Evolutionary conservation across 2,888 invertebrate species (phyloP).

Genomic region (Agrochola macilenta): DNA sequence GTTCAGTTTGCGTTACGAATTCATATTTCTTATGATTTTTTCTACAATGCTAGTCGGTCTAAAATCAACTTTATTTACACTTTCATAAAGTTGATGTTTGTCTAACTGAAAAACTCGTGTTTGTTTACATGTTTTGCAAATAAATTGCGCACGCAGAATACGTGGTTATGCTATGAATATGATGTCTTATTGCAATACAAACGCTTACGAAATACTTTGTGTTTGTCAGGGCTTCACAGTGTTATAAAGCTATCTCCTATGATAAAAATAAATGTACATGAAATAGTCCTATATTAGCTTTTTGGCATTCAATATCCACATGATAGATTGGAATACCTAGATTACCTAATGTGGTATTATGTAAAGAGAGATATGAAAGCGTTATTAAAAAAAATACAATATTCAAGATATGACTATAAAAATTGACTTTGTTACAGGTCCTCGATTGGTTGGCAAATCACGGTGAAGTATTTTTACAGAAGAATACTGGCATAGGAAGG

Average conservation of each 20-base stretch:
- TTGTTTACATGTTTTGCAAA: too few species aligned
- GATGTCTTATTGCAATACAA: neutral
- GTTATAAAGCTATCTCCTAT: conserved; percentile 6
- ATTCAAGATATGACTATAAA: neutral
- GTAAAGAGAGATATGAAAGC: conserved; percentile 17
- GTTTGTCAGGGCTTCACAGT: neutral
- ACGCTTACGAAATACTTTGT: neutral
- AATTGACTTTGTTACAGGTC: conserved; percentile 90
- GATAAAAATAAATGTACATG: neutral
- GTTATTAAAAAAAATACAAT: neutral
- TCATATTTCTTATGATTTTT: too few species aligned
- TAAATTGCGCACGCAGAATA: too few species aligned
- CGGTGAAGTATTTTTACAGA: conserved; percentile 98
- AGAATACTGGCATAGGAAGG: conserved; percentile 99
- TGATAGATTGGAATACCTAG: conserved; percentile 15
- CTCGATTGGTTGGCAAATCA: conserved; percentile 99
- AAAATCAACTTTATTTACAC: too few species aligned
- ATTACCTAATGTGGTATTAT: neutral
- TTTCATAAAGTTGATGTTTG: too few species aligned
- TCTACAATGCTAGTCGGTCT: too few species aligned
- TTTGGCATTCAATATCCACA: conserved; percentile 11
- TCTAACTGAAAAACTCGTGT: too few species aligned
- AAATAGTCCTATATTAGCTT: conserved; percentile 11
- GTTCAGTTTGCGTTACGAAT: too few species aligned
- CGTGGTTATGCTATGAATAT: neutral